Evolutionary conservation across 2,797 vertebrate species (phyloP).

Genomic region (Danio aesculapii): DNA sequence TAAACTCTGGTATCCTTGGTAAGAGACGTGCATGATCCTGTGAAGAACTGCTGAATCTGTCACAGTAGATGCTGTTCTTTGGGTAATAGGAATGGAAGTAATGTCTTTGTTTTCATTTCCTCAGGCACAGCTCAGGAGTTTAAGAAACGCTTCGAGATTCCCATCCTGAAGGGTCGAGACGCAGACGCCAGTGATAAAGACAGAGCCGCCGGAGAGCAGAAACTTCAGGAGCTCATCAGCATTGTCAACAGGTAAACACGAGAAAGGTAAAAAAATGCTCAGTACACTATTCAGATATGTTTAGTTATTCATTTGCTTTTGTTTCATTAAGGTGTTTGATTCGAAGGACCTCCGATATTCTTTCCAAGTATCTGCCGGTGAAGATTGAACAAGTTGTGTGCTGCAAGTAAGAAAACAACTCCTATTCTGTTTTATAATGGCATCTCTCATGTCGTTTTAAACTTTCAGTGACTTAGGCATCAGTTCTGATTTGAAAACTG

Average conservation of each 20-base stretch:
- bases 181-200: conserved; percentile 90
- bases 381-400: conserved; percentile 98
- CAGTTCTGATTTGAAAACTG: too few species aligned
- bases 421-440: neutral
- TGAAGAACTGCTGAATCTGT: neutral
- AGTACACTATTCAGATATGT: neutral
- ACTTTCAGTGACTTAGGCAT: neutral
- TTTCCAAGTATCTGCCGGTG: conserved; percentile 98
- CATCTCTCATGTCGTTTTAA: too few species aligned
- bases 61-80: neutral
- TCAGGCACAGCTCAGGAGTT: conserved; percentile 95
- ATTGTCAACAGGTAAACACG: conserved; percentile 89
- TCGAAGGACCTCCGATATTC: conserved; percentile 94
- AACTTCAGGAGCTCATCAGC: conserved; percentile 90
- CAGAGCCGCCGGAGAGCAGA: conserved; percentile 87
- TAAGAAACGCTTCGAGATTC: conserved; percentile 94
- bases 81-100: neutral
- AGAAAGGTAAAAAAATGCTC: neutral
- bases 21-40: conserved; percentile 53
- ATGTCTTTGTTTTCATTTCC: neutral
- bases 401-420: conserved; percentile 84
- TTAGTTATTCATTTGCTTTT: neutral
- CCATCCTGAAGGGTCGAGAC: conserved; percentile 94
- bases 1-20: conserved; percentile 95
- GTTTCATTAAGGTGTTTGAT: conserved; percentile 88